Conservation (phyloP, 2,113 vertebrate species). For the Rhegmatorhina hoffmannsi region DNA sequence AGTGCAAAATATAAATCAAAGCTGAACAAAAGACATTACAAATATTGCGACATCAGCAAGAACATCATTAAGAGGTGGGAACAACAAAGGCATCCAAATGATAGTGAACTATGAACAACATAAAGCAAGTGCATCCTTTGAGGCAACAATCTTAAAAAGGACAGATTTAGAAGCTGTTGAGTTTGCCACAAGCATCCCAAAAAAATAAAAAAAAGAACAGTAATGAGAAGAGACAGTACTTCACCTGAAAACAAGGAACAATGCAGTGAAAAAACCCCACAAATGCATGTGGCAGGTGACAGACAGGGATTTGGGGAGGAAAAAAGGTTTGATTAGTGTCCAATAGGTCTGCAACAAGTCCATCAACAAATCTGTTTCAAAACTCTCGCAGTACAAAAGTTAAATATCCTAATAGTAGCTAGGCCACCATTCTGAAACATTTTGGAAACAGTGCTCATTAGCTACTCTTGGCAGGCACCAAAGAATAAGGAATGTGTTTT, state of each 20-base stretch:
- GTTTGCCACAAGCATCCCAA: background rate
- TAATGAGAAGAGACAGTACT: background rate
- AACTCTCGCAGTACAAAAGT: background rate
- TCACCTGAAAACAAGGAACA: background rate
- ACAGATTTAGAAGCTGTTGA: background rate
- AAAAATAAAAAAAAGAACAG: background rate
- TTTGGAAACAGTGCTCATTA: background rate
- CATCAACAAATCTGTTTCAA: background rate
- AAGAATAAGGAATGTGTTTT: constrained; percentile 12
- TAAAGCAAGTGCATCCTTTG: background rate
- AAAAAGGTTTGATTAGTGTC: background rate
- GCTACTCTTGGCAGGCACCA: constrained; percentile 14
- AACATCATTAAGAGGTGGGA: background rate
- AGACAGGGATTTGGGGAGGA: background rate
- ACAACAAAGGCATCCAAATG: background rate
- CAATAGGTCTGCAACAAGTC: background rate
- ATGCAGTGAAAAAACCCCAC: background rate
- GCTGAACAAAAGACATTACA: background rate
- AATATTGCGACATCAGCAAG: background rate
- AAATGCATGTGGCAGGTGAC: background rate
- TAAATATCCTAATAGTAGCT: background rate
- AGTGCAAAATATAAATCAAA: background rate
- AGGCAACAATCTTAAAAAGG: background rate
- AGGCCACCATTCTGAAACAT: background rate
- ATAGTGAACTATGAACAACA: background rate